Conservation (phyloP, 2,797 vertebrate species). For the Aeoliscus strigatus region DNA sequence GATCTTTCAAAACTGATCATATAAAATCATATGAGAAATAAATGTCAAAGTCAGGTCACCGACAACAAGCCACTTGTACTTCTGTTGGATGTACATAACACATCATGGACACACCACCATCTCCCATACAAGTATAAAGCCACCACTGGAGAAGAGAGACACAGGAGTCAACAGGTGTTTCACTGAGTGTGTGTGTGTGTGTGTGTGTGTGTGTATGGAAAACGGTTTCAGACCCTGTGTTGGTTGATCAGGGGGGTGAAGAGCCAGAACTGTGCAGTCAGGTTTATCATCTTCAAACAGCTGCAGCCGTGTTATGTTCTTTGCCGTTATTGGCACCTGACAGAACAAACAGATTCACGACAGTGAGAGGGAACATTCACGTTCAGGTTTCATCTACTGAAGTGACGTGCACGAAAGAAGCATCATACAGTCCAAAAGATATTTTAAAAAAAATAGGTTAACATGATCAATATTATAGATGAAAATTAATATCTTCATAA, state of each 20-base stretch:
- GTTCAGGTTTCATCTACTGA: too few relatives aligned
- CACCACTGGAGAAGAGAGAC: conserved; percentile 62
- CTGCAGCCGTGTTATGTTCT: conserved; percentile 49
- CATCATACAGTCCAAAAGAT: too few relatives aligned
- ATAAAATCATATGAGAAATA: too few relatives aligned
- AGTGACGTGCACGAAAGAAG: background rate
- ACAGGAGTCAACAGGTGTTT: conserved; percentile 4
- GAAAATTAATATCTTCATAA: too few relatives aligned
- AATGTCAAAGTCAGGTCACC: conserved; percentile 71
- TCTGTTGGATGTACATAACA: conserved; percentile 76
- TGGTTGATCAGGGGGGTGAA: conserved; percentile 59
- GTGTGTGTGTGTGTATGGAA: background rate
- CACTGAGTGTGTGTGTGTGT: background rate
- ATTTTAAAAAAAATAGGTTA: too few relatives aligned
- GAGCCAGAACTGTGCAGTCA: conserved; percentile 47
- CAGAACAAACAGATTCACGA: background rate
- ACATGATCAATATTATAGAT: too few relatives aligned
- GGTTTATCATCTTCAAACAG: conserved; percentile 62
- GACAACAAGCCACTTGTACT: conserved; percentile 76
- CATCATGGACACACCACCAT: conserved; percentile 83
- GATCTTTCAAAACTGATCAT: too few relatives aligned
- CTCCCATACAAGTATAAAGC: conserved; percentile 77
- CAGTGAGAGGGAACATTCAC: too few relatives aligned
- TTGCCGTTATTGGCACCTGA: conserved; percentile 59
- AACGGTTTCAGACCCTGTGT: conserved; percentile 60